Evolutionary conservation across 2,888 invertebrate species (phyloP), one percentile per base, ranked within the genome.

Genomic region (Uloborus plumipes): DNA sequence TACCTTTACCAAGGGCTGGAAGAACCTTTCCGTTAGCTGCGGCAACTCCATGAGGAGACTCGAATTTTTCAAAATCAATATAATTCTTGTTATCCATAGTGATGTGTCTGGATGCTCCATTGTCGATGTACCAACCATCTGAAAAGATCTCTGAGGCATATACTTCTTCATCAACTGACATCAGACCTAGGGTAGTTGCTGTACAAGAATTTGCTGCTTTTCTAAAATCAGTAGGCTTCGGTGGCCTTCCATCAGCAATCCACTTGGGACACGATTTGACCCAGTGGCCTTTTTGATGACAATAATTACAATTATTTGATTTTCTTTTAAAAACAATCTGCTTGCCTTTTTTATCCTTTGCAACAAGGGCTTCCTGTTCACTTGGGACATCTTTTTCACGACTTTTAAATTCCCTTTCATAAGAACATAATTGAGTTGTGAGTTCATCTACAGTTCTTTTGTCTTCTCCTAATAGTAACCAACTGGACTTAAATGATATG

Each of bases 221-320:
- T 14, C 22, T 65, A 58, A 14, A 13, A 1, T 47, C 15, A 51
- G 13, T 69, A 11, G 31, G 50, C 49, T 69, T 77, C 31, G 55
- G 16, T 64, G 71, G 74, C 53, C 20, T 59, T 2, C 67, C 67
- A 59, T 80, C 80, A 39, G 51, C 67, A 59, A 65, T 73, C 77
- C 76, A 71, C n/a, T 71, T 77, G 3, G 0, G 7, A 18, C 77
- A 82, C 1, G 2, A 22, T 51, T 22, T 82, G 0, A 64, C 47
- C 71, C 77, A 82, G 18, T 71, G 70, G 7, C 55, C 82, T n/a
- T 20, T 55, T 20, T 82, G 47, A n/a, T 82, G 65, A 16, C 82
- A 82, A 20, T 82, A 82, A 18, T 77, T 77, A 20, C 59, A 77
- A n/a, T n/a, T 58, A 26, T n/a, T 22, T 59, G 22, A 26, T 65